Evolutionary conservation across 2,113 vertebrate genomes (phyloP), one percentile per base, ranked within the genome.

Genomic region (Lophura nycthemera): DNA sequence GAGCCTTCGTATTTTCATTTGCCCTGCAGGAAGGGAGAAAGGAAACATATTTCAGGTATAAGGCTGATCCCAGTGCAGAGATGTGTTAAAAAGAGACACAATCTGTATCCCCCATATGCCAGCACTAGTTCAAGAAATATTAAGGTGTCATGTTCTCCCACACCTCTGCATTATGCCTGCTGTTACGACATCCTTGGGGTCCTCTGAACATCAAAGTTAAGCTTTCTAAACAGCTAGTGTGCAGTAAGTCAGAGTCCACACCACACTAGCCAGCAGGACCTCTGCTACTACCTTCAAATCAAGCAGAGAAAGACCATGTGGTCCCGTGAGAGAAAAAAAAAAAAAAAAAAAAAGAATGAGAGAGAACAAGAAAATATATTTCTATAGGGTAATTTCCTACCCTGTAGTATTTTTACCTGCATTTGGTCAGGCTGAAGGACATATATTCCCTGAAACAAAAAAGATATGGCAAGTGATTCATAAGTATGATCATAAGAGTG

Each of bases 341-440:
- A 50, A 50, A 48, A 47, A 50, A 47, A 89, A 3, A 64, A 89
- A 3, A 64, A 34, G 75, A 93, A 60, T 16, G 12, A 77, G 30
- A 69, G 3, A 61, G n/a, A 83, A 78, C n/a, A 90, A 48, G 4
- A 83, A 59, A 69, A 80, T 4, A 80, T 8, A 52, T 85, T 74
- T 82, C 43, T 60, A 81, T 15, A 88, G 29, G 38, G 27, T 80
- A 50, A 76, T 94, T 90, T 86, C 45, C 48, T 57, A 67, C 54
- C 47, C 75, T 69, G 4, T 10, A 78, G 30, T 74, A 54, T 86
- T 87, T 90, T 97, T 98, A 98, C 99, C 99, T 99, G 99, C 98
- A 99, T 99, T 96, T 99, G 99, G 94, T 99, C 99, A 7, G 99
- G 99, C 83, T 99, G 98, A 92, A 99, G 85, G 19, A 97, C 88